Base-by-base conservation (phyloP, 2,797 vertebrate genomes). In the Hypotaenidia philippensis region DNA sequence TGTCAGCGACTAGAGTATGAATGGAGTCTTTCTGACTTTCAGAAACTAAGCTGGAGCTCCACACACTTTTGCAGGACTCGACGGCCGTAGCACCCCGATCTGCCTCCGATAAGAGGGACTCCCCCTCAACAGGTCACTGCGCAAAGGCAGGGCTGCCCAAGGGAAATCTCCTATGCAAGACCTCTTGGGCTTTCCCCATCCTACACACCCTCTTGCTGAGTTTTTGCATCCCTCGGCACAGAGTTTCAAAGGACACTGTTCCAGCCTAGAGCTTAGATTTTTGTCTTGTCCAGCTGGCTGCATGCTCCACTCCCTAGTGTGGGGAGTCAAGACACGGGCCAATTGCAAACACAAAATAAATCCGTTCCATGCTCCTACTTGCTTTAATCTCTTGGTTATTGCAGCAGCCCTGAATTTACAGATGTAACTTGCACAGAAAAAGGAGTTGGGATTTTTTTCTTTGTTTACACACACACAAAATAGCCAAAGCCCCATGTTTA, bases 321-420 rank as follows among this genome's bases (percentile, higher is more conserved):
- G 23, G 41, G 13, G 56, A 89, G 56, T 32, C 61, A 70, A 89
- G 87, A 32, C 79, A 56, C 0, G 0, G 93, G 87, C 83, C 93
- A 91, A 84, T 16, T 74, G 41, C 90, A 96, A 94, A 86, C 91
- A 89, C 87, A 87, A 93, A 83, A 41, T 78, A 93, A 94, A 92
- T 52, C 87, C 55, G 17, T 83, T 76, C 79, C 81, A 81, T 76
- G 74, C 59, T 91, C 56, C 61, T 63, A 52, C 84, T 89, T 85
- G 20, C 84, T 94, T 95, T 94, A 80, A 93, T 93, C 76, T 82
- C 65, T 45, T 59, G 34, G 71, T 90, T 87, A 72, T 38, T 56
- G 50, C 40, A 83, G 60, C 60, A 52, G 61, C 65, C 55, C 68
- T 79, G 25, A 80, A 84, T 64, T 90, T 86, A 92, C 56, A 92